Percentiles rank a stretch among this genome's conserved stretches.
phyloP scores from a whole-genome alignment of 2,797 vertebrate genomes.

The Mormyrus proboscirostris region DNA sequence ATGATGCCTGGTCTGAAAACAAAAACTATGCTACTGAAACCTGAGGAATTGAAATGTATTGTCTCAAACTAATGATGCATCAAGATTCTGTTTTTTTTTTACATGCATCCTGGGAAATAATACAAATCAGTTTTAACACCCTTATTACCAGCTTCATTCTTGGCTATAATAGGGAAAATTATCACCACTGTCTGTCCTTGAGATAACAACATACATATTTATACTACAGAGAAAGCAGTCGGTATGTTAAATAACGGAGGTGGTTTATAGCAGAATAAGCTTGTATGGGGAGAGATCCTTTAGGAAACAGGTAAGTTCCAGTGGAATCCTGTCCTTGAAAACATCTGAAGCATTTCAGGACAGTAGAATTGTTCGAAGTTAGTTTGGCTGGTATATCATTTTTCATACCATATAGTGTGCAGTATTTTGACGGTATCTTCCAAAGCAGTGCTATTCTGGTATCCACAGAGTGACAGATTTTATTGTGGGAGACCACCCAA shows the following conservation, averaged over 20 bases:
- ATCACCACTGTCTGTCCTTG: slow-evolving; percentile 1
- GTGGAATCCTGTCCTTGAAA: background rate
- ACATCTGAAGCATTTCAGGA: background rate
- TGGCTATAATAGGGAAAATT: background rate
- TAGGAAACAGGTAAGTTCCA: background rate
- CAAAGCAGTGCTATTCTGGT: background rate
- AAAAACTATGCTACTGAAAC: background rate
- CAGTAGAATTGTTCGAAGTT: background rate
- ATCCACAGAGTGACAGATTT: background rate
- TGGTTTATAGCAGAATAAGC: background rate
- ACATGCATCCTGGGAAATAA: background rate
- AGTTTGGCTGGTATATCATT: background rate
- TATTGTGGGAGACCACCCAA: background rate
- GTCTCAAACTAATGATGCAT: background rate
- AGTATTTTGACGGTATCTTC: background rate
- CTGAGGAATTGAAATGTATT: background rate
- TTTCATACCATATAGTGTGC: background rate
- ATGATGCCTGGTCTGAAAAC: background rate
- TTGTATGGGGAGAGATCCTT: background rate
- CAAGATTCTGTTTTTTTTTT: background rate
- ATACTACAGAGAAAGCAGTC: background rate
- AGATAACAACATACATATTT: slow-evolving; percentile 20
- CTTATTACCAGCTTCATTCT: slow-evolving; percentile 4
- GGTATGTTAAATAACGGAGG: background rate
- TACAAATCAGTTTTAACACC: background rate